Conservation (phyloP, 2,888 invertebrate genomes). For the Caradrina clavipalpis region DNA sequence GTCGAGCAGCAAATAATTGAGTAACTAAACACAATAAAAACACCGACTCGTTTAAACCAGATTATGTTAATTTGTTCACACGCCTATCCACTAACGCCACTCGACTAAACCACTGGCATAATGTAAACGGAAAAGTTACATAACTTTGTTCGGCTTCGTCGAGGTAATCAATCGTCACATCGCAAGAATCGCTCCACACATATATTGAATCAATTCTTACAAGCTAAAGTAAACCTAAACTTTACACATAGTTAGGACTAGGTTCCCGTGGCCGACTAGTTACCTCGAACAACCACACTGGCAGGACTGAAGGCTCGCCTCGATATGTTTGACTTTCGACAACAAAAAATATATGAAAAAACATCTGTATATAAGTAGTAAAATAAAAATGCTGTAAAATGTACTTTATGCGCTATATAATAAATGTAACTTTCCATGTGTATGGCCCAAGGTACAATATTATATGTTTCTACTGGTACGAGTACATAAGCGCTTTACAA, state of each 20-base stretch:
- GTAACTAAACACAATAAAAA: constrained; percentile 1
- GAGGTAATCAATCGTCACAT: constrained; percentile 54
- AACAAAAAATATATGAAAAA: constrained; percentile 68
- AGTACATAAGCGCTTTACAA: constrained; percentile 73
- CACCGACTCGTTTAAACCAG: constrained; percentile 28
- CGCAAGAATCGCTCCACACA: constrained; percentile 59
- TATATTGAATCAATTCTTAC: constrained; percentile 60
- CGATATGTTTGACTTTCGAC: constrained; percentile 76
- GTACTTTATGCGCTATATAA: constrained; percentile 75
- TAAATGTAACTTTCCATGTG: constrained; percentile 76
- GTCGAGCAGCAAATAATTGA: background rate
- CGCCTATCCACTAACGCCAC: constrained; percentile 13
- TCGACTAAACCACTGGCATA: constrained; percentile 27
- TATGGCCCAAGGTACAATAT: constrained; percentile 79
- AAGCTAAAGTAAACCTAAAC: constrained; percentile 53
- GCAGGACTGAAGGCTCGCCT: constrained; percentile 58
- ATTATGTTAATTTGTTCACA: constrained; percentile 31
- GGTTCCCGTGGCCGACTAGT: constrained; percentile 49
- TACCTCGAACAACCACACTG: constrained; percentile 43
- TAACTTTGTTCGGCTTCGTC: constrained; percentile 41
- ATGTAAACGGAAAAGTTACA: constrained; percentile 21
- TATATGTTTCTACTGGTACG: constrained; percentile 68
- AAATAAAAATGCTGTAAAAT: constrained; percentile 75
- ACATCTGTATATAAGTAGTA: constrained; percentile 64
- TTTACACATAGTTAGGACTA: constrained; percentile 60